phyloP scores from a whole-genome alignment of 2,888 invertebrate genomes.

The Unio delphinus region DNA sequence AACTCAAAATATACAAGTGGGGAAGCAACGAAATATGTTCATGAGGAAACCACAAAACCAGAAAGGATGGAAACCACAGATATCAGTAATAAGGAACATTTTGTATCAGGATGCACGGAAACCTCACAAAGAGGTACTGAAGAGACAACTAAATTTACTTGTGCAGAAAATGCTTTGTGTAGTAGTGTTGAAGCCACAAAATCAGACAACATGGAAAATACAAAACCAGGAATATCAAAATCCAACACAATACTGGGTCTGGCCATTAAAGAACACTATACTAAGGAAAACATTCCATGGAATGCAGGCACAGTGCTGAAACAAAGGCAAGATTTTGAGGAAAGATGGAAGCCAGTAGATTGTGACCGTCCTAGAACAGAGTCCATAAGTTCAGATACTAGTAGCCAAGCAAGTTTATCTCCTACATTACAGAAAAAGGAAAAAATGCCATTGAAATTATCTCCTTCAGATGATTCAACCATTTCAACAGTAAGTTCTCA shows the following conservation, averaged over 20 bases:
- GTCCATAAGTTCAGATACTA: too few species aligned
- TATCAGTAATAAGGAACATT: background rate
- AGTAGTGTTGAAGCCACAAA: background rate
- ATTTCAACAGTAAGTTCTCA: too few species aligned
- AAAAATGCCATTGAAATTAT: background rate
- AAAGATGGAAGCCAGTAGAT: conserved; percentile 58
- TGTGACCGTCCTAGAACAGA: too few species aligned
- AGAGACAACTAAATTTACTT: background rate
- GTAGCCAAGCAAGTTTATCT: background rate
- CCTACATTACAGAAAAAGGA: background rate
- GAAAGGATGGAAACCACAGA: background rate
- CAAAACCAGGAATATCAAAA: conserved; percentile 7
- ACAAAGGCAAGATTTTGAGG: conserved; percentile 77
- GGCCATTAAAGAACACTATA: conserved; percentile 68
- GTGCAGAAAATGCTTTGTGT: background rate
- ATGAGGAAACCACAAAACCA: background rate
- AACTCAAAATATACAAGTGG: too few species aligned
- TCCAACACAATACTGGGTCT: background rate
- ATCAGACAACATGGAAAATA: conserved; percentile 10
- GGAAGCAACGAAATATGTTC: too few species aligned
- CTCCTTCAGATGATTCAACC: background rate
- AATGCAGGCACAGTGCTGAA: conserved; percentile 80
- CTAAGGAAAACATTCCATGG: conserved; percentile 79
- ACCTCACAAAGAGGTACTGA: too few species aligned
- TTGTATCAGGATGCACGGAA: background rate